These are phyloP conservation scores for Chrysolina oricalcia DNA, from an alignment of 2,888 invertebrate species.

Conservation along the genomic window DNA sequence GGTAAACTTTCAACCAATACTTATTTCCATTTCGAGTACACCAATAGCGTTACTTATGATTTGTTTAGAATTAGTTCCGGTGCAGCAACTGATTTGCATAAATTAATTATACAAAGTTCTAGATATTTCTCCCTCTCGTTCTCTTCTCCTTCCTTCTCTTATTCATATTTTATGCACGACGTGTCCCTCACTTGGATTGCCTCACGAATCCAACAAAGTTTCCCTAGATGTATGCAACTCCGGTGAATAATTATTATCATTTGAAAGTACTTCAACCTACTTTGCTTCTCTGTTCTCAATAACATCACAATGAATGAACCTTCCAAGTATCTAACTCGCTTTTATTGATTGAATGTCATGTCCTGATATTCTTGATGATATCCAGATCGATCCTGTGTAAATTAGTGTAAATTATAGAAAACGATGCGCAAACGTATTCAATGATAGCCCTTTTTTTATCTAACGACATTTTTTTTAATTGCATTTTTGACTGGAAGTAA, in stretches of 20 bases:
- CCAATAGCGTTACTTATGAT: neutral
- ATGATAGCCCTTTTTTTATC: no score
- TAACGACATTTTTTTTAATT: no score
- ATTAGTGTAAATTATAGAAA: no score
- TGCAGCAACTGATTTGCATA: neutral
- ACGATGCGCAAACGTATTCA: no score
- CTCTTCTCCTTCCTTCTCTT: neutral
- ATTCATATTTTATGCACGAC: slow-evolving; percentile 14
- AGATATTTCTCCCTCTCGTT: neutral
- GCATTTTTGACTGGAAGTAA: no score
- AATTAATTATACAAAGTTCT: slow-evolving; percentile 17
- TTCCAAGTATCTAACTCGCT: neutral
- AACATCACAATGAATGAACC: neutral
- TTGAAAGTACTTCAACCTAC: neutral
- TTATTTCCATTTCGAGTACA: neutral
- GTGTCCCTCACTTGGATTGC: slow-evolving; percentile 5
- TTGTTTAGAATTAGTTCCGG: neutral
- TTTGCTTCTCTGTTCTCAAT: neutral
- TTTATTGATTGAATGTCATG: neutral
- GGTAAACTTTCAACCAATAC: neutral
- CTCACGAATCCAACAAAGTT: slow-evolving; percentile 6
- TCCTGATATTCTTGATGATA: no score
- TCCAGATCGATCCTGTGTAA: no score
- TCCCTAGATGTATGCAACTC: neutral
- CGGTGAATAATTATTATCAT: slow-evolving; percentile 14